Evolutionary conservation across 1,140 invertebrate genomes (phyloP).

Genomic region (Eueides isabella): DNA sequence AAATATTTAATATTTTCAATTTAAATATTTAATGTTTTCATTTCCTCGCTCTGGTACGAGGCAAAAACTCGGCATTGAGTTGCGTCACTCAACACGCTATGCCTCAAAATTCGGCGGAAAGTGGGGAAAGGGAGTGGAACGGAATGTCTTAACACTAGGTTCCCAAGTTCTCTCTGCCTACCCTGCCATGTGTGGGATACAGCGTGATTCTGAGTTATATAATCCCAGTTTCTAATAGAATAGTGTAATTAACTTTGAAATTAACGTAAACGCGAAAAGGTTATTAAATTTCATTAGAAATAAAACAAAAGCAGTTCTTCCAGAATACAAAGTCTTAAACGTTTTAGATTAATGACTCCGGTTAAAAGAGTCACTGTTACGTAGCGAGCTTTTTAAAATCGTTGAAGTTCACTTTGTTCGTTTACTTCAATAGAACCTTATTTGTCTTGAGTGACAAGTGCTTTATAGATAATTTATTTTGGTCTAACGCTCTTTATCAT

Average conservation of each 20-base stretch:
- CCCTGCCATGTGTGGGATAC: too few species aligned
- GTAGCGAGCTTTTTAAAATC: background rate
- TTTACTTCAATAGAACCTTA: background rate
- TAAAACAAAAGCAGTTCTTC: background rate
- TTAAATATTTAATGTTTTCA: too few species aligned
- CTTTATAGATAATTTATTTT: too few species aligned
- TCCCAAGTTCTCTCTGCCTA: too few species aligned
- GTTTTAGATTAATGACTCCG: slow-evolving; percentile 2
- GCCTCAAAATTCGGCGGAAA: too few species aligned
- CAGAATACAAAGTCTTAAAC: background rate
- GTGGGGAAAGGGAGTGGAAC: too few species aligned
- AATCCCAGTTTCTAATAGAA: background rate
- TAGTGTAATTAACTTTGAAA: background rate
- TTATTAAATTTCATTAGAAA: slow-evolving; percentile 1
- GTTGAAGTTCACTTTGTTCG: background rate
- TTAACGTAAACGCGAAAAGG: background rate
- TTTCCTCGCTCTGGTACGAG: too few species aligned
- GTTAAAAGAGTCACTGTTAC: background rate
- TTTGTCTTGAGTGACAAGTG: background rate
- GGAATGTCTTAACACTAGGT: too few species aligned
- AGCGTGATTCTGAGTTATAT: background rate
- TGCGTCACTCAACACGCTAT: too few species aligned
- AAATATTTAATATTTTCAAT: too few species aligned
- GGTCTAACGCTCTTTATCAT: too few species aligned
- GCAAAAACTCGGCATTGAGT: too few species aligned